Conservation (phyloP, 2,888 invertebrate species). For the Diaprepes abbreviatus region DNA sequence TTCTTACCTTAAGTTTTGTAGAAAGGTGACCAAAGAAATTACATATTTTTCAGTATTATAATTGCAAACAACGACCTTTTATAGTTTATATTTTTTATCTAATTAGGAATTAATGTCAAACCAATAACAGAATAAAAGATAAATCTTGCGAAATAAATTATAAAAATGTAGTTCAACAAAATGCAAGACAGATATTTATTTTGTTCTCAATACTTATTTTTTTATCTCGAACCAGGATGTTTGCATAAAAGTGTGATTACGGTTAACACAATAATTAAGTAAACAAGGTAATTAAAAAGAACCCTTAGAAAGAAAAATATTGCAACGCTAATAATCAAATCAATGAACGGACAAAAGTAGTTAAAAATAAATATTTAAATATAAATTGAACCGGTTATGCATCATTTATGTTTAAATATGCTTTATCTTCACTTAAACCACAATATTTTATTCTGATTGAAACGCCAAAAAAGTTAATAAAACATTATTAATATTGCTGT, state of each 20-base stretch:
- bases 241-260: conserved; percentile 6
- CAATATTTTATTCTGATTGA: no score
- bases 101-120: conserved; percentile 23
- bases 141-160: conserved; percentile 15
- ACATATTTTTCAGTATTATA: no score
- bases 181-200: conserved; percentile 14
- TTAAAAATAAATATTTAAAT: no score
- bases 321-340: no score
- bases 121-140: conserved; percentile 22
- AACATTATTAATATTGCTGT: no score
- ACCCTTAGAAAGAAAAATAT: not conserved
- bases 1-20: no score
- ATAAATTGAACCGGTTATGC: no score
- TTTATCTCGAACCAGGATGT: conserved; percentile 17
- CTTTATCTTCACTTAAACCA: no score
- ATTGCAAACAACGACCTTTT: not conserved
- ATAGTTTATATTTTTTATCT: not conserved
- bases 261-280: not conserved
- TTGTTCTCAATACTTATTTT: conserved; percentile 16
- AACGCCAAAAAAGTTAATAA: no score
- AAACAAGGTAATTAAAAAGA: conserved; percentile 1
- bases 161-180: conserved; percentile 22
- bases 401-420: no score
- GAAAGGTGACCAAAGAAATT: no score
- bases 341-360: no score